Evolutionary conservation across 2,888 invertebrate genomes (phyloP), one percentile per base, ranked within the genome.

Genomic region (Zeuzera pyrina): DNA sequence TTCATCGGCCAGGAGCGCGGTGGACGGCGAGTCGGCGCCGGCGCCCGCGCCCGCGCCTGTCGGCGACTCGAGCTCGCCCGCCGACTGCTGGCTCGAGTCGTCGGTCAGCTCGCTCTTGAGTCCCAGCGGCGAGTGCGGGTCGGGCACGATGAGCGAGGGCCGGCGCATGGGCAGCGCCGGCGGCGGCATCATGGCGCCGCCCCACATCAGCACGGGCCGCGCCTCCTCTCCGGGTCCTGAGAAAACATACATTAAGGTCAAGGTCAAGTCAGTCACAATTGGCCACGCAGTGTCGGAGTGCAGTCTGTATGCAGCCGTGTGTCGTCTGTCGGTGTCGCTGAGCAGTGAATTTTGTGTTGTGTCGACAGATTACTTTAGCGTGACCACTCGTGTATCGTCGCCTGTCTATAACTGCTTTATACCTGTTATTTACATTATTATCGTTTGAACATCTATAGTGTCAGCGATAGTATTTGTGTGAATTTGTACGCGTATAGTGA

Each of bases 81-180:
- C 60, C 12, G 89, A 89, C 45, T 86, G 87, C 62, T 91, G 89
- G 53, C 91, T 91, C 45, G 86, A 87, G 40, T 93, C 92, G 58
- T 92, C 92, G 22, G 89, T 63, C 28, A 90, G 74, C 66, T 77
- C 78, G 45, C 69, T 88, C 64, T 91, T 91, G 27, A 90, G 73
- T 7, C 79, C 85, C 35, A 85, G 84, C 2, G 86, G 85, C 24
- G 84, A 77, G 48, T 83, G 78, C 31, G 84, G 76, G 47, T 88
- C 88, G 14, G 86, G 86, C 33, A 86, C 61, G 27, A 88, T 85
- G 47, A 85, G 52, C 14, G 91, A 87, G 16, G 90, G 85, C 3
- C 91, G 79, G 12, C 91, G 85, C 40, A 86, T 85, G 16, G 89
- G 85, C 49, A 87, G 76, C 36, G 90, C 84, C 2, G 88, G 89